A percentile compares a stretch with the other conserved stretches of the same genome.
These are phyloP conservation scores for Drosophila truncata DNA, from an alignment of 1,140 invertebrate genomes.

Conservation along the genomic window DNA sequence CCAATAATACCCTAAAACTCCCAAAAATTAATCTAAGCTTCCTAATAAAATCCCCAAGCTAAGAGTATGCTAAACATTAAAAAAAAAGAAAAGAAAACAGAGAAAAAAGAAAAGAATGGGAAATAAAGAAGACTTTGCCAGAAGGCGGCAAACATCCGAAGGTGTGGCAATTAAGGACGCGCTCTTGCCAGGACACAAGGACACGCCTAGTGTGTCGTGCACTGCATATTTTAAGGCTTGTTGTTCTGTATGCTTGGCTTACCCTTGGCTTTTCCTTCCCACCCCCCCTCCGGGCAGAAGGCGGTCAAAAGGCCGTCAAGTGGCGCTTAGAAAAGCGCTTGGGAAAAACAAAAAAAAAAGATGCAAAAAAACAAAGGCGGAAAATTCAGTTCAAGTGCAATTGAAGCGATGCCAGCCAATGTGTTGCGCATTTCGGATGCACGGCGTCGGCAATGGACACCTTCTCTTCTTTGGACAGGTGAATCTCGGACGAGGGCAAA, in stretches of 20 bases:
- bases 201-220: constrained; percentile 34
- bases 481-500: constrained; percentile 31
- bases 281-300: constrained; percentile 2
- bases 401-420: constrained; percentile 42
- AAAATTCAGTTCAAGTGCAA: constrained; percentile 67
- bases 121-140: neutral
- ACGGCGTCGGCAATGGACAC: constrained; percentile 26
- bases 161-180: constrained; percentile 51
- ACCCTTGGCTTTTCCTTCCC: neutral
- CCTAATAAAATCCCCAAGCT: neutral
- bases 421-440: constrained; percentile 74
- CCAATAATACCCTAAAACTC: neutral
- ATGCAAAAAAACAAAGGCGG: constrained; percentile 17
- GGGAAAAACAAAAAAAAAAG: constrained; percentile 19
- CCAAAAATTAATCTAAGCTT: neutral
- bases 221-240: constrained; percentile 65
- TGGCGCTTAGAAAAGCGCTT: constrained; percentile 37
- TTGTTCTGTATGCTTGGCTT: neutral
- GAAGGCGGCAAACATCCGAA: constrained; percentile 13
- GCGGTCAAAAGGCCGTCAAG: constrained; percentile 76
- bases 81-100: neutral
- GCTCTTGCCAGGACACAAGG: constrained; percentile 32
- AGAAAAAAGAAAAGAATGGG: neutral
- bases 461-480: constrained; percentile 20
- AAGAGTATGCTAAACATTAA: neutral